Evolutionary conservation across 92 coral and sea anemone species (phyloP), one percentile per base, ranked within the genome.

Genomic region (Diadumene lineata): DNA sequence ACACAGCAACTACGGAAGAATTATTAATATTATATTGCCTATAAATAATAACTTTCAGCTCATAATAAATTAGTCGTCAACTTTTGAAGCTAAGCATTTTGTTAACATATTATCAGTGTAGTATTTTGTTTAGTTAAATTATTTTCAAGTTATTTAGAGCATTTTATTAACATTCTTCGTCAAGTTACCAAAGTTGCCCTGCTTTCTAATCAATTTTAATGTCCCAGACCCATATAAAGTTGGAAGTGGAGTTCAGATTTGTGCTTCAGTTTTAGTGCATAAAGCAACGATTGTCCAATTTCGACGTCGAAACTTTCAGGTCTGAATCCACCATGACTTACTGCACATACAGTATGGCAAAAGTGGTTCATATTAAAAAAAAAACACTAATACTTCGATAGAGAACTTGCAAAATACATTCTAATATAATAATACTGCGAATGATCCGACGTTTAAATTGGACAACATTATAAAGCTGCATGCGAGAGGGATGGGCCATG

Each of bases 71-170:
- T 43, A 21, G 15, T 60, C 7, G 2, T 25, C 23, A 10, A 1
- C 29, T 62, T 62, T 62, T 62, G 31, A 62, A 62, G 68, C 68
- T 62, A 28, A 53, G 58, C 58, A 22, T 27, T 60, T 11, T 60
- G 65, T 60, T 26, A 60, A 60, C 26, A 22, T 2, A 53, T 9
- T 53, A 23, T 53, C 3, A 53, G 60, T 53, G 60, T 53, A 2
- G 18, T 22, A 2, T 2, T 22, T 38, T 13, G 48, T 38, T n/a
- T n/a, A n/a, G n/a, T n/a, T n/a, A n/a, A n/a, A n/a, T n/a, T n/a
- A n/a, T n/a, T n/a, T n/a, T n/a, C n/a, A n/a, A n/a, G n/a, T n/a
- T n/a, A 38, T 38, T 38, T 38, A 38, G 48, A 38, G 48, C 48
- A 53, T 53, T 53, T 53, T 44, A 4, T 21, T 53, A 23, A 23